Percentiles rank a stretch among this genome's conserved stretches.
Conservation (phyloP, 2,888 invertebrate genomes). For the Tetheella fluctuosa region DNA sequence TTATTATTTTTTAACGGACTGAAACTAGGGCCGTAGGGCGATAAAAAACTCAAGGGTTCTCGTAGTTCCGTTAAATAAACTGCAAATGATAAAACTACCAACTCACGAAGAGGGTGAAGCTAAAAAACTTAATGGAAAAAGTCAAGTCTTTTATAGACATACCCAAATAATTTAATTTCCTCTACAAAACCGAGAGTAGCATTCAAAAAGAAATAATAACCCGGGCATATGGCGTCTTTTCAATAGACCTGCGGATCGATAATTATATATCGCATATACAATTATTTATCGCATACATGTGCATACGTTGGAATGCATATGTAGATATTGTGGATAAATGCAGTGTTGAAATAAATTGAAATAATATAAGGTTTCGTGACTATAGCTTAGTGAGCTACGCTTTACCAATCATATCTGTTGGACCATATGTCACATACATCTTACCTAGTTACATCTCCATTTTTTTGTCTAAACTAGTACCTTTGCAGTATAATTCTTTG, state of each 20-base stretch:
- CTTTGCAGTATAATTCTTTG: too few species aligned
- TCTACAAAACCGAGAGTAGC: conserved; percentile 57
- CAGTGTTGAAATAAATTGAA: background rate
- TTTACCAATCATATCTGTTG: too few species aligned
- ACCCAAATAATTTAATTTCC: conserved; percentile 67
- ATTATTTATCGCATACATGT: background rate
- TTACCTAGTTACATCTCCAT: too few species aligned
- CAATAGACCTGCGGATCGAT: conserved; percentile 52
- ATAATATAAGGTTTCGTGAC: background rate
- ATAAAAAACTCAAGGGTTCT: conserved; percentile 38
- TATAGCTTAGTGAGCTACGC: too few species aligned
- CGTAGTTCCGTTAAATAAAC: conserved; percentile 53
- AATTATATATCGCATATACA: conserved; percentile 37
- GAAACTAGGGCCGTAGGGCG: conserved; percentile 38
- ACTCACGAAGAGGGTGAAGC: conserved; percentile 33
- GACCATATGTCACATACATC: too few species aligned
- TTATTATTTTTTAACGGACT: conserved; percentile 43
- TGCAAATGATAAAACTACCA: conserved; percentile 50
- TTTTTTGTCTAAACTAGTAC: too few species aligned
- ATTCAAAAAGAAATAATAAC: conserved; percentile 62
- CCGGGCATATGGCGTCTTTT: conserved; percentile 64
- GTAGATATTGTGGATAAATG: background rate
- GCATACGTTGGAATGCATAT: too few species aligned
- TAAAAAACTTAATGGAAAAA: conserved; percentile 49
- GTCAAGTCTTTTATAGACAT: conserved; percentile 51